Conservation (phyloP, 2,888 invertebrate genomes). For the Agriopis marginaria region DNA sequence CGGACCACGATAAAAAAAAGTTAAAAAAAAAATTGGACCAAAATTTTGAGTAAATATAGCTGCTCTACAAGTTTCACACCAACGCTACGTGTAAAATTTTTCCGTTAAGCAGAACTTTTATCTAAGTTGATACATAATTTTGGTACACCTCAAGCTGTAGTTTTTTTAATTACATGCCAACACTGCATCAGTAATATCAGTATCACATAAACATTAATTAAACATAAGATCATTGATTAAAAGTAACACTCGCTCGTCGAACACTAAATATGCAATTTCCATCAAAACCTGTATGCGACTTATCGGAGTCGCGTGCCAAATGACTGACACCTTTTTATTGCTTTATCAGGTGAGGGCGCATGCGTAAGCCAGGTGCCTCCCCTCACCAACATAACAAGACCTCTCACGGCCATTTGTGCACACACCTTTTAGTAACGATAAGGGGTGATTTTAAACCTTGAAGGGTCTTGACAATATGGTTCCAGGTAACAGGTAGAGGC, state of each 20-base stretch:
- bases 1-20: no score
- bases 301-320: conserved; percentile 58
- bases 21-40: not conserved
- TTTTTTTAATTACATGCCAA: not conserved
- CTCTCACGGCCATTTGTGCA: conserved; percentile 52
- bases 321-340: conserved; percentile 47
- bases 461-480: conserved; percentile 60
- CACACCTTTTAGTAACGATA: conserved; percentile 38
- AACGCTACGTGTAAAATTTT: not conserved
- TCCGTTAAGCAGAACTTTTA: no score
- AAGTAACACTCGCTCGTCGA: conserved; percentile 1
- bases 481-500: conserved; percentile 66
- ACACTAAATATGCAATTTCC: conserved; percentile 15
- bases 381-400: conserved; percentile 43
- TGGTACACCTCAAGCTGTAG: not conserved
- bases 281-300: conserved; percentile 38
- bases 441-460: conserved; percentile 38
- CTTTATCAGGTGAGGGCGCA: conserved; percentile 59
- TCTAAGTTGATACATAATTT: no score
- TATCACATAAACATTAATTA: not conserved
- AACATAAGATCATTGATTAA: not conserved
- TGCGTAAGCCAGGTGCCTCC: conserved; percentile 55
- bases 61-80: not conserved
- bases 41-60: not conserved
- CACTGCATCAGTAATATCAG: not conserved